phyloP scores from a whole-genome alignment of 2,113 vertebrate species.

The Reinhardtius hippoglossoides region DNA sequence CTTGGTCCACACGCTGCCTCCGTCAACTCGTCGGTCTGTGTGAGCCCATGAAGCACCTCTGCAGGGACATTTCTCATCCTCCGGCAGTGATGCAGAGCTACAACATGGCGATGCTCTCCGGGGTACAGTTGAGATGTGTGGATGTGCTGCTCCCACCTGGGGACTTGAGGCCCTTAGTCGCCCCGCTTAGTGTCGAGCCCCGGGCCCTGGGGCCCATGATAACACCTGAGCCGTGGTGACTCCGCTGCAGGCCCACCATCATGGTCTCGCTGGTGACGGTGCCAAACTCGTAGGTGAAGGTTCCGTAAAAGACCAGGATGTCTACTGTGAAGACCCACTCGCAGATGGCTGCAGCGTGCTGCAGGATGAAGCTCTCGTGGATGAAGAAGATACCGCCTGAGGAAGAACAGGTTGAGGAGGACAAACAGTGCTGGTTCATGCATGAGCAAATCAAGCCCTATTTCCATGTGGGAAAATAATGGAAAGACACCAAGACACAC shows the following conservation, averaged over 20 bases:
- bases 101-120: constrained; percentile 91
- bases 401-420: constrained; percentile 78
- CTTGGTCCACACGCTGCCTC: constrained; percentile 18
- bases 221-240: constrained; percentile 71
- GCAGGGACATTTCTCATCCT: background rate
- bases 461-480: background rate
- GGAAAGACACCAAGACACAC: background rate
- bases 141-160: constrained; percentile 90
- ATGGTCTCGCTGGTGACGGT: constrained; percentile 89
- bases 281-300: constrained; percentile 93
- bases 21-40: constrained; percentile 2
- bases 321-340: constrained; percentile 94
- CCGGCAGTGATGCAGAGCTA: constrained; percentile 63
- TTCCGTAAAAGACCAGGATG: constrained; percentile 92
- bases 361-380: constrained; percentile 88
- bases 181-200: constrained; percentile 66
- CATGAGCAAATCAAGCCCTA: background rate
- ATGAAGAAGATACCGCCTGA: constrained; percentile 90
- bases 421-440: background rate
- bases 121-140: constrained; percentile 91
- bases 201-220: constrained; percentile 76
- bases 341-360: constrained; percentile 91
- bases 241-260: constrained; percentile 86
- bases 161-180: constrained; percentile 87
- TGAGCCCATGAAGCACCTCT: constrained; percentile 31